A percentile compares a stretch with the other conserved stretches of the same genome.
Evolutionary conservation across 2,888 invertebrate genomes (phyloP).

Genomic region (Caenorhabditis parvicauda): DNA sequence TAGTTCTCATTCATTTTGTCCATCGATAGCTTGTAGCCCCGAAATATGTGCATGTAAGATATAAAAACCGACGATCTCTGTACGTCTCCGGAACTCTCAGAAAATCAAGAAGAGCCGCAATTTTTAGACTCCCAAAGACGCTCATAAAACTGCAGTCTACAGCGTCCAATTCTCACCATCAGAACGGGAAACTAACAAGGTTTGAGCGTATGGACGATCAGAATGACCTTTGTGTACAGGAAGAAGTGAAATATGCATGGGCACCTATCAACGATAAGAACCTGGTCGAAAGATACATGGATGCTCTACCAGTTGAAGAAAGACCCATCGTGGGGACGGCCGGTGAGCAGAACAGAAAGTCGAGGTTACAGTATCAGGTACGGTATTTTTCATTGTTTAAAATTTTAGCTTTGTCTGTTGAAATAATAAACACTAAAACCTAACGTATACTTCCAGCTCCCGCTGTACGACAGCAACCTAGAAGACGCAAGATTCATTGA

Average conservation of each 20-base stretch:
- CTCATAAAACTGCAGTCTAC: too few species aligned
- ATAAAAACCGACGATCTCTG: too few species aligned
- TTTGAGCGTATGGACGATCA: too few species aligned
- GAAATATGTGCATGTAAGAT: too few species aligned
- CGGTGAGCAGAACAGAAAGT: slow-evolving; percentile 77
- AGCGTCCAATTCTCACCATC: too few species aligned
- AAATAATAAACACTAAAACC: not conserved
- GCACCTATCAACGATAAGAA: slow-evolving; percentile 42
- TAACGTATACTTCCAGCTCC: slow-evolving; percentile 36
- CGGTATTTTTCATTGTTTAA: not conserved
- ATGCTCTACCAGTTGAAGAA: slow-evolving; percentile 66
- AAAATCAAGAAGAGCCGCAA: too few species aligned
- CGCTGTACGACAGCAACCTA: slow-evolving; percentile 56
- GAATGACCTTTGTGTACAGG: too few species aligned
- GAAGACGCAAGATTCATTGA: slow-evolving; percentile 42
- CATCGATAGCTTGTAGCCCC: too few species aligned
- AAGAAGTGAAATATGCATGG: slow-evolving; percentile 46
- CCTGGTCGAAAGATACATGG: slow-evolving; percentile 72
- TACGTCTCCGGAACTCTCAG: too few species aligned
- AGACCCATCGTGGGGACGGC: slow-evolving; percentile 79
- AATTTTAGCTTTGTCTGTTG: not conserved
- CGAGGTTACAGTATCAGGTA: slow-evolving; percentile 80
- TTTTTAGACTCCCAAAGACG: too few species aligned
- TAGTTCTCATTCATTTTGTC: too few species aligned
- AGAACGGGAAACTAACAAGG: too few species aligned